Evolutionary conservation across 2,888 invertebrate genomes (phyloP).

Genomic region (Torymus auratus): DNA sequence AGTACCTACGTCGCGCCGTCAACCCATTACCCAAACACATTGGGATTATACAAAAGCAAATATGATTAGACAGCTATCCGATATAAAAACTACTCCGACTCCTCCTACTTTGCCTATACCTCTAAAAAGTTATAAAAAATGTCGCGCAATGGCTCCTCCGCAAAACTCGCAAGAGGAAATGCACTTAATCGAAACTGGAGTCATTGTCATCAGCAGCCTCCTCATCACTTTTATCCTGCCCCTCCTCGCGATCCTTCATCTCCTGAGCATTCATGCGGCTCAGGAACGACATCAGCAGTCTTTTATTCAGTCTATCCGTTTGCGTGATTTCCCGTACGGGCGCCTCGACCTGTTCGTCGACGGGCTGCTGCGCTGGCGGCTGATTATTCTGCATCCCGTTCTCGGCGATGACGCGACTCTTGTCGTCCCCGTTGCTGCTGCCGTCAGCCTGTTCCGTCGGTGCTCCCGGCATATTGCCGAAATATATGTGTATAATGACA

Average conservation of each 20-base stretch:
- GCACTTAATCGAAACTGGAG: conserved; percentile 41
- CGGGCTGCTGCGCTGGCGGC: conserved; percentile 56
- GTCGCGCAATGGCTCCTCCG: background rate
- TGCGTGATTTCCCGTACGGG: conserved; percentile 78
- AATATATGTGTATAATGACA: too few species aligned
- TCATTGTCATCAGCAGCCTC: conserved; percentile 28
- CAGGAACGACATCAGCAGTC: conserved; percentile 81
- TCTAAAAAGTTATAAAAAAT: background rate
- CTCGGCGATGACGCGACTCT: conserved; percentile 45
- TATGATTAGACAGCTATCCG: background rate
- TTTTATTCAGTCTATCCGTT: conserved; percentile 84
- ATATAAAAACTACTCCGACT: too few species aligned
- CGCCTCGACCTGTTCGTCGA: conserved; percentile 27
- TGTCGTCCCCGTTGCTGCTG: conserved; percentile 56
- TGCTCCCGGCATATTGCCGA: conserved; percentile 69
- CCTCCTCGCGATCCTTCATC: conserved; percentile 4
- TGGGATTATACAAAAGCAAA: too few species aligned
- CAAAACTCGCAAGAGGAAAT: background rate
- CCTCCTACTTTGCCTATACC: too few species aligned
- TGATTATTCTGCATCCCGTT: conserved; percentile 50
- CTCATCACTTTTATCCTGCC: conserved; percentile 26
- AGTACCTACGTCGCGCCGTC: background rate
- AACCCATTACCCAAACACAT: too few species aligned
- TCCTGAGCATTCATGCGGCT: conserved; percentile 77
- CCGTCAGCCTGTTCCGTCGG: conserved; percentile 61